A percentile compares a stretch with the other conserved stretches of the same genome.
phyloP scores from a whole-genome alignment of 2,113 vertebrate genomes.

The Platysteira castanea region DNA sequence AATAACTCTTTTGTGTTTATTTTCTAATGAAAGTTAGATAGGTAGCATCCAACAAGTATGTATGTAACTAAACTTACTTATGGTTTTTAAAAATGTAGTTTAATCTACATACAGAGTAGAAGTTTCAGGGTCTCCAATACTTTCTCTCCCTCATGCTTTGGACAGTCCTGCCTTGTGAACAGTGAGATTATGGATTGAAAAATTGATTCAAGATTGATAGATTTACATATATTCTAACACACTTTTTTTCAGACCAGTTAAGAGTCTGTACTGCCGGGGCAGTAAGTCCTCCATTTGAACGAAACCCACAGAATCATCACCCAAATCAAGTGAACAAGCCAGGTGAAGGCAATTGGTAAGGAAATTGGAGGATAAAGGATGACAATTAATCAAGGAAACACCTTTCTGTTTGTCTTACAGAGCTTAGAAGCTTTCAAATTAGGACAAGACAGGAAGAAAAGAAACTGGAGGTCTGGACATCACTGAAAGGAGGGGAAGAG shows the following conservation, averaged over 20 bases:
- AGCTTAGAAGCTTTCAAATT: neutral
- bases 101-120: neutral
- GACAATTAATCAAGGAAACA: neutral
- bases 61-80: neutral
- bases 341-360: neutral
- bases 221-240: neutral
- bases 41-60: neutral
- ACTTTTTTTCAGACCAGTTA: neutral
- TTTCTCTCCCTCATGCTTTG: neutral
- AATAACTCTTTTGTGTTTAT: accelerated
- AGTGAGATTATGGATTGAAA: neutral
- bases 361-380: neutral
- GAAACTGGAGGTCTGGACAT: neutral
- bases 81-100: neutral
- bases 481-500: neutral
- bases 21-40: neutral
- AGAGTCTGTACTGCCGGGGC: neutral
- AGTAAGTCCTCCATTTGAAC: neutral
- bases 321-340: neutral
- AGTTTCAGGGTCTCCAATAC: neutral
- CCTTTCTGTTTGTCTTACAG: neutral
- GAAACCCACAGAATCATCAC: neutral
- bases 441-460: neutral
- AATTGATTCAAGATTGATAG: neutral
- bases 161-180: neutral